Conservation (phyloP, 1,140 invertebrate genomes). For the Telenomus remus region DNA sequence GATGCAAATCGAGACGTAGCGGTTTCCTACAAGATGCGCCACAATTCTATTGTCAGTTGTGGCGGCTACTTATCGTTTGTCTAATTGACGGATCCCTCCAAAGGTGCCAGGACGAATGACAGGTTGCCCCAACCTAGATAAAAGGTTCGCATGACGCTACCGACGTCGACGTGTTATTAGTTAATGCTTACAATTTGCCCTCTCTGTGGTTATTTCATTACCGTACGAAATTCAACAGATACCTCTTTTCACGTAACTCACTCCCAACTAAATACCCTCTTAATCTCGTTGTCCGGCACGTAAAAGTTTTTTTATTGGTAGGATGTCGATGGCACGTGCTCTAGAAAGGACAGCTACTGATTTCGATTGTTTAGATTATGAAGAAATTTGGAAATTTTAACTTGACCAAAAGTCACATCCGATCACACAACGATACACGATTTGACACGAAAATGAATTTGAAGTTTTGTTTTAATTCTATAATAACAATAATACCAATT, state of each 20-base stretch:
- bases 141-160: conserved; percentile 55
- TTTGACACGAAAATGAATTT: too few relatives aligned
- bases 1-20: conserved; percentile 56
- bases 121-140: conserved; percentile 55
- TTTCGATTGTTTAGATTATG: too few relatives aligned
- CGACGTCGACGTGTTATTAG: conserved; percentile 62
- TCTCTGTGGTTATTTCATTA: conserved; percentile 68
- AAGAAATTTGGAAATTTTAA: too few relatives aligned
- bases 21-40: conserved; percentile 15
- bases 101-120: conserved; percentile 57
- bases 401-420: too few relatives aligned
- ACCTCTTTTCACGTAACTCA: conserved; percentile 9
- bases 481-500: too few relatives aligned
- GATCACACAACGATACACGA: too few relatives aligned
- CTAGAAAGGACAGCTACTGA: too few relatives aligned
- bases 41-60: conserved; percentile 61
- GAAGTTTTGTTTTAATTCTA: too few relatives aligned
- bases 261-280: conserved; percentile 20
- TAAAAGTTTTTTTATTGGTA: conserved; percentile 8
- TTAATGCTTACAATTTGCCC: conserved; percentile 67
- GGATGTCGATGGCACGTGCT: not conserved
- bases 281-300: conserved; percentile 1
- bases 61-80: conserved; percentile 49
- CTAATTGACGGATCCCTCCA: conserved; percentile 61
- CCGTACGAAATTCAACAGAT: conserved; percentile 38